Evolutionary conservation across 2,113 vertebrate genomes (phyloP).

Genomic region (Misgurnus mizolepis): DNA sequence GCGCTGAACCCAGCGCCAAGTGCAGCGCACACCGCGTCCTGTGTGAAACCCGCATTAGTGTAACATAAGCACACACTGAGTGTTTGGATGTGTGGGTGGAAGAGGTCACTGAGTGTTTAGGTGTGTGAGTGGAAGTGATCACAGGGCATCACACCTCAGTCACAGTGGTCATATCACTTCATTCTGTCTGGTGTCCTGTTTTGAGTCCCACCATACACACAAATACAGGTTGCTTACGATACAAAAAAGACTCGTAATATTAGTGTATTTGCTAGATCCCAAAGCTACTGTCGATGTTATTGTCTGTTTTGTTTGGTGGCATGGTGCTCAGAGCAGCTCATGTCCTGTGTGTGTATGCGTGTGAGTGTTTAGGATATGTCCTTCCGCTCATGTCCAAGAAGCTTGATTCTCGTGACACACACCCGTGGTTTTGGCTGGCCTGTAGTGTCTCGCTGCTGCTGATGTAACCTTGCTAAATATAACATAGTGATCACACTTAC

Average conservation of each 20-base stretch:
- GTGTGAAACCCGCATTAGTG: too few relatives aligned
- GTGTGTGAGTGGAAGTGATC: slow-evolving; percentile 7
- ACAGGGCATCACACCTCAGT: slow-evolving; percentile 20
- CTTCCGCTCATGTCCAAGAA: slow-evolving; percentile 59
- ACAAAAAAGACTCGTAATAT: not conserved
- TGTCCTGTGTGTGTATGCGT: slow-evolving; percentile 48
- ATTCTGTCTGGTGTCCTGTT: slow-evolving; percentile 17
- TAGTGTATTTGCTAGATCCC: not conserved
- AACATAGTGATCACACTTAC: slow-evolving; percentile 49
- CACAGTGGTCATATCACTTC: slow-evolving; percentile 36
- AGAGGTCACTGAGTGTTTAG: not conserved
- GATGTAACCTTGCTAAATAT: slow-evolving; percentile 71
- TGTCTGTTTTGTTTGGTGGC: slow-evolving; percentile 2
- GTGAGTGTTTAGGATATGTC: slow-evolving; percentile 37
- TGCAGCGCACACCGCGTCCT: too few relatives aligned
- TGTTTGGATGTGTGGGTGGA: not conserved
- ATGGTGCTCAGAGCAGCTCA: slow-evolving; percentile 29
- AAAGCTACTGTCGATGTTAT: slow-evolving; percentile 19
- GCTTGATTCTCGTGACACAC: slow-evolving; percentile 67
- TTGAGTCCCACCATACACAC: slow-evolving; percentile 15
- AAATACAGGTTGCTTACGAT: not conserved
- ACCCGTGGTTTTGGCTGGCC: slow-evolving; percentile 55
- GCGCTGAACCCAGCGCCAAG: too few relatives aligned
- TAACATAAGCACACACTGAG: slow-evolving; percentile 7
- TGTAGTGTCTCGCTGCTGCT: slow-evolving; percentile 66